A percentile compares a stretch with the other conserved stretches of the same genome.
Evolutionary conservation across 2,113 vertebrate genomes (phyloP).

Genomic region (Datnioides undecimradiatus): DNA sequence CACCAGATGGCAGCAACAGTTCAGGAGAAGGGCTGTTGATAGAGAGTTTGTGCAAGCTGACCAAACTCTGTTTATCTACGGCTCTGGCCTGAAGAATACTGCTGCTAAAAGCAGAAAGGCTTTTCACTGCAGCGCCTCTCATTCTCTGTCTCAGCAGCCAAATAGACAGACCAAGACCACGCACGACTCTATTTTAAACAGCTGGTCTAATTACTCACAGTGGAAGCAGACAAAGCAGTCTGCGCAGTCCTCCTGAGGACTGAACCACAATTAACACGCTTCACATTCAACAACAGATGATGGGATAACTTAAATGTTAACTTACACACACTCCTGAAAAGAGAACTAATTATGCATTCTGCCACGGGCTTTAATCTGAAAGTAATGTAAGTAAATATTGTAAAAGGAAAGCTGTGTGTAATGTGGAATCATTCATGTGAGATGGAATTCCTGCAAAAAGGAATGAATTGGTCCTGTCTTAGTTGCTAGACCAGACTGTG

Average conservation of each 20-base stretch:
- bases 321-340: background rate
- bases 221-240: background rate
- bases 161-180: conserved; percentile 2
- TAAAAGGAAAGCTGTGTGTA: background rate
- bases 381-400: background rate
- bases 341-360: background rate
- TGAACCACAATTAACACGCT: background rate
- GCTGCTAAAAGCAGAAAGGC: conserved; percentile 48
- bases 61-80: conserved; percentile 61
- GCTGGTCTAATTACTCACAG: background rate
- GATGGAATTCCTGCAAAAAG: background rate
- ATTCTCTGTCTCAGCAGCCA: conserved; percentile 60
- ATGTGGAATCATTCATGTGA: background rate
- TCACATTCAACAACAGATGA: background rate
- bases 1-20: conserved; percentile 74
- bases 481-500: conserved; percentile 52
- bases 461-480: background rate
- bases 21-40: conserved; percentile 50
- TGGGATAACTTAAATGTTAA: background rate
- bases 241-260: background rate
- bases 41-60: conserved; percentile 52
- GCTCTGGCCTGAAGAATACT: conserved; percentile 51
- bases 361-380: background rate
- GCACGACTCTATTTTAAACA: background rate
- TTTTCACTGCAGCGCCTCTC: conserved; percentile 69